Evolutionary conservation across 2,797 vertebrate species (phyloP), one percentile per base, ranked within the genome.

Genomic region (Sebastes ruberrimus): DNA sequence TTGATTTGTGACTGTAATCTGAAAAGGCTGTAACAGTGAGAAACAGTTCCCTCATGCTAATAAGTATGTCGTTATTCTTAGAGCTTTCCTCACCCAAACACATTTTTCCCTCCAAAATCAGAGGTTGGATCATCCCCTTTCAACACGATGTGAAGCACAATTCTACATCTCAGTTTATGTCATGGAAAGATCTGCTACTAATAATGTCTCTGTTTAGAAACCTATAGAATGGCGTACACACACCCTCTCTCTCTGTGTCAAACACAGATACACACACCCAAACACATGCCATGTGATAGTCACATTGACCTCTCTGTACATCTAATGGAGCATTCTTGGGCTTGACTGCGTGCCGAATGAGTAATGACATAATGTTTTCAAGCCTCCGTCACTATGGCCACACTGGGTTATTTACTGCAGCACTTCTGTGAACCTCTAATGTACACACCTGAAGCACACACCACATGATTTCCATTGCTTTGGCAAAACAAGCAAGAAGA

Each of bases 361-460:
- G 65, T 80, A 80, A 93, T 89, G 86, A 91, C 84, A 79, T 80
- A 33, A 79, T 78, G 74, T 86, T 86, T 86, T 89, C 65, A 76
- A 78, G 77, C 74, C 72, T 90, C 84, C 71, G 85, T 82, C 75
- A 80, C 76, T 65, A 59, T 35, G 61, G 84, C 55, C 7, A 2
- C 85, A 69, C 65, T 57, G 88, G 82, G 79, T 86, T 90, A 83
- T 92, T 93, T 88, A 90, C 71, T 74, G 71, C 80, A 68, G 66
- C 61, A 74, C 59, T 62, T 25, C 72, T 80, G 59, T 74, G 75
- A 89, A 84, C 72, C 57, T 74, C 53, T 55, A 76, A 83, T 83
- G 76, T 75, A 81, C 61, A 81, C 83, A 88, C 78, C 82, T 86
- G 81, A 89, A 85, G 59, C 71, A 78, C 80, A 81, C 52, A 14